These are phyloP conservation scores for Andrena flavipes DNA, from an alignment of 2,888 invertebrate species.

Conservation along the genomic window DNA sequence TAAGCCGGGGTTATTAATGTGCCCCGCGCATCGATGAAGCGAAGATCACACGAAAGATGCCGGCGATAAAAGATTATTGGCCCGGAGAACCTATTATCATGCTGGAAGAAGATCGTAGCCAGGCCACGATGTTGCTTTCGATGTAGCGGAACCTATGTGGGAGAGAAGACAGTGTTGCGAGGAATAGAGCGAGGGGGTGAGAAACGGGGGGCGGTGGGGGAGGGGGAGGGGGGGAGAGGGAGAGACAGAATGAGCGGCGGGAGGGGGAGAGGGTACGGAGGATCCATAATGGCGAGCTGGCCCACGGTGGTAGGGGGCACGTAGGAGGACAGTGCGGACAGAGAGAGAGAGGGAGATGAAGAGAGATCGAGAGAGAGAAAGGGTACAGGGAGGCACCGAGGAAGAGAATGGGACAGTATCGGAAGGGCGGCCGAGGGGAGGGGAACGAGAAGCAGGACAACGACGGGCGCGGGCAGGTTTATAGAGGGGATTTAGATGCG, in stretches of 20 bases:
- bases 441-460: constrained; percentile 57
- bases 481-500: constrained; percentile 79
- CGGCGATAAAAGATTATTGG: constrained; percentile 69
- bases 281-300: constrained; percentile 60
- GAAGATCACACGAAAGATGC: constrained; percentile 65
- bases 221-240: background rate
- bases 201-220: background rate
- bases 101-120: constrained; percentile 55
- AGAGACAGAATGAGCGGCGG: background rate
- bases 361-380: constrained; percentile 6
- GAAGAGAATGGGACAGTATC: constrained; percentile 56
- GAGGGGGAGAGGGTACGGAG: constrained; percentile 1
- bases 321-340: constrained; percentile 28
- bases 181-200: constrained; percentile 8
- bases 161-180: constrained; percentile 40
- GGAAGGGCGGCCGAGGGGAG: constrained; percentile 48
- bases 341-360: constrained; percentile 9
- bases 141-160: constrained; percentile 39
- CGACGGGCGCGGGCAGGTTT: constrained; percentile 68
- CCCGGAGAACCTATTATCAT: constrained; percentile 62
- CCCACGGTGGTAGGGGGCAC: constrained; percentile 28
- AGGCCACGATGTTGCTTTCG: constrained; percentile 53
- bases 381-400: background rate
- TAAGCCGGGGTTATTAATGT: constrained; percentile 66
- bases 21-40: constrained; percentile 52